These are phyloP conservation scores for Urechis unicinctus DNA, from an alignment of 2,888 invertebrate genomes.

Conservation along the genomic window DNA sequence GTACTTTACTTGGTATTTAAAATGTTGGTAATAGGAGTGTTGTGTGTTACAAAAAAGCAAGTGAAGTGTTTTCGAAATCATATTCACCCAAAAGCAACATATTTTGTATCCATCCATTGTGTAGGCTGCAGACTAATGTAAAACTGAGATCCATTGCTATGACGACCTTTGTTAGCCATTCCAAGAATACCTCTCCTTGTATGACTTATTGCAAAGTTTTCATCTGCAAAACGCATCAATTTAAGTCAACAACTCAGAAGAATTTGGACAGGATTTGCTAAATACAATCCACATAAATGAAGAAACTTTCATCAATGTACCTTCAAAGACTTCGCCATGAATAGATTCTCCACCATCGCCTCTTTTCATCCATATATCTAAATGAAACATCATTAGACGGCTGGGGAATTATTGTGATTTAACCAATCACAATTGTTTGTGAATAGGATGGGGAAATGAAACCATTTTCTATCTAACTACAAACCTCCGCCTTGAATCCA, in stretches of 20 bases:
- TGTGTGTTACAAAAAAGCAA: not conserved
- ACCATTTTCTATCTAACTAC: not conserved
- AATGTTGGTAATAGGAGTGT: not conserved
- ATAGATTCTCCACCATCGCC: conserved; percentile 51
- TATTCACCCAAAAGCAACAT: conserved; percentile 67
- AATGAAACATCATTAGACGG: not conserved
- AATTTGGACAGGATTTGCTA: not conserved
- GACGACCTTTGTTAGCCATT: conserved; percentile 65
- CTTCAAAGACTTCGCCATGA: conserved; percentile 48
- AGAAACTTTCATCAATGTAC: conserved; percentile 26
- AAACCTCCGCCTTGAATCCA: conserved; percentile 67
- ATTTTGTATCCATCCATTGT: conserved; percentile 66
- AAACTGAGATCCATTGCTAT: conserved; percentile 67
- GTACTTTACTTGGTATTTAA: too few species aligned
- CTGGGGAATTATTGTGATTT: too few species aligned
- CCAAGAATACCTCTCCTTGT: conserved; percentile 65
- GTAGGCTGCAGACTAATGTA: conserved; percentile 61
- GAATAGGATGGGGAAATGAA: too few species aligned
- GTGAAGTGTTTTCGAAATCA: not conserved
- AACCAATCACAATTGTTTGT: too few species aligned
- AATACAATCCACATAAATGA: too few species aligned
- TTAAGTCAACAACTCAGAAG: not conserved
- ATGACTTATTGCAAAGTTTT: conserved; percentile 64
- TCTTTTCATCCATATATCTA: conserved; percentile 46
- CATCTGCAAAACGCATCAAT: conserved; percentile 52